Conservation (phyloP, 2,113 vertebrate species). For the Tenebrosternarchus preto region DNA sequence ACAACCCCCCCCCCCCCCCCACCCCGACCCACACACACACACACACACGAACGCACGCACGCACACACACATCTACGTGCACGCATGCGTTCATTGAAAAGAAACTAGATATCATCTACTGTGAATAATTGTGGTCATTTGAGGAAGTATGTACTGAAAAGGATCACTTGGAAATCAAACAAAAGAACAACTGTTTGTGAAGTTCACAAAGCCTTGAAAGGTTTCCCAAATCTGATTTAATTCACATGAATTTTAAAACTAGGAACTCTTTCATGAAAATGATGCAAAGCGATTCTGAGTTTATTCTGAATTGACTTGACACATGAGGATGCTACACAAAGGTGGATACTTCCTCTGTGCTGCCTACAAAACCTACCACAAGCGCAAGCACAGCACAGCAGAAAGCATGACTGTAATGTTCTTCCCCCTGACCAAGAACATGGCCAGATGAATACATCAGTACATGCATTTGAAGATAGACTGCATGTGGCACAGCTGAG, state of each 20-base stretch:
- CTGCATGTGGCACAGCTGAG: neutral
- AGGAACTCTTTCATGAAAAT: neutral
- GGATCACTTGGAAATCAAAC: constrained; percentile 46
- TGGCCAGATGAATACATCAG: neutral
- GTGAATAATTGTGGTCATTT: constrained; percentile 55
- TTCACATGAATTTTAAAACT: neutral
- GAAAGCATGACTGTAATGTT: neutral
- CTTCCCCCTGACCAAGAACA: too few relatives aligned
- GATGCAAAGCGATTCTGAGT: neutral
- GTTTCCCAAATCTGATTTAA: neutral
- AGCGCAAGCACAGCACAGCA: neutral
- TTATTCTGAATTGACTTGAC: neutral
- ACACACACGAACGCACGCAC: too few relatives aligned
- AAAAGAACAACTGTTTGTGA: constrained; percentile 47
- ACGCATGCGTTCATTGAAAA: neutral
- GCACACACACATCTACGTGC: constrained; percentile 18
- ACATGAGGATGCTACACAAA: neutral
- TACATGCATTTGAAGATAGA: too few relatives aligned
- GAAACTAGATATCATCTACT: constrained; percentile 60
- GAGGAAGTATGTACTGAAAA: constrained; percentile 37
- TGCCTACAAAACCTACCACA: too few relatives aligned
- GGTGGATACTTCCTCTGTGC: neutral
- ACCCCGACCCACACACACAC: too few relatives aligned
- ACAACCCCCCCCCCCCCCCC: too few relatives aligned
- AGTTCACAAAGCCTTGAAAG: neutral